phyloP scores from a whole-genome alignment of 2,113 vertebrate genomes.

The Hyperopisus bebe region DNA sequence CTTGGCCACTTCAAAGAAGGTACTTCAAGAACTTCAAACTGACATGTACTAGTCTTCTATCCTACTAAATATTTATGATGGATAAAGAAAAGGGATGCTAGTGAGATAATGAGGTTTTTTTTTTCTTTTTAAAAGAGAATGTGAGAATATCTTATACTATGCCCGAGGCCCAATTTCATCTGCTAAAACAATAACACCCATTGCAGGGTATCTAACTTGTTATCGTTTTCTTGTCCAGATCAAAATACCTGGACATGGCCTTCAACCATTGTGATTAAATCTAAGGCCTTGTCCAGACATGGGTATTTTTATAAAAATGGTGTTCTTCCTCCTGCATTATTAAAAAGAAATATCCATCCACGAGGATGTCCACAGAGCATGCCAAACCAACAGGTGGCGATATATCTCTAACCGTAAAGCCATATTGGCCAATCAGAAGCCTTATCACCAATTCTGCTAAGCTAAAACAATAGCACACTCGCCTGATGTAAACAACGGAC shows the following conservation, averaged over 20 bases:
- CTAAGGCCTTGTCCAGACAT: background rate
- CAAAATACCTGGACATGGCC: background rate
- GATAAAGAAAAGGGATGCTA: slow-evolving; percentile 6
- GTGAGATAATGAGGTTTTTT: background rate
- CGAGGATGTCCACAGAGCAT: background rate
- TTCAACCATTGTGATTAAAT: background rate
- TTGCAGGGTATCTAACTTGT: background rate
- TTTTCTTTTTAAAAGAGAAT: background rate
- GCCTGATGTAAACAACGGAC: background rate
- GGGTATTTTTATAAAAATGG: background rate
- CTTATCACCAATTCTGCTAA: background rate
- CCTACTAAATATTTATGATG: slow-evolving; percentile 30
- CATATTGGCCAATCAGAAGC: background rate
- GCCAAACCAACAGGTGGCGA: background rate
- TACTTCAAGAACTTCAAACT: slow-evolving; percentile 19
- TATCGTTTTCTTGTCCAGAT: slow-evolving; percentile 1
- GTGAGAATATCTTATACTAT: background rate
- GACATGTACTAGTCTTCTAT: slow-evolving; percentile 14
- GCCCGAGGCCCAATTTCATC: background rate
- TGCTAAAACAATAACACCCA: slow-evolving; percentile 25
- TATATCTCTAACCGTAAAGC: background rate
- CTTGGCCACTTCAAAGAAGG: slow-evolving; percentile 14
- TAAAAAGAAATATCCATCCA: background rate
- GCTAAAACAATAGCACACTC: background rate
- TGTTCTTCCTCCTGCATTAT: background rate